Evolutionary conservation across 2,797 vertebrate genomes (phyloP).

Genomic region (Craterocephalus amniculus): DNA sequence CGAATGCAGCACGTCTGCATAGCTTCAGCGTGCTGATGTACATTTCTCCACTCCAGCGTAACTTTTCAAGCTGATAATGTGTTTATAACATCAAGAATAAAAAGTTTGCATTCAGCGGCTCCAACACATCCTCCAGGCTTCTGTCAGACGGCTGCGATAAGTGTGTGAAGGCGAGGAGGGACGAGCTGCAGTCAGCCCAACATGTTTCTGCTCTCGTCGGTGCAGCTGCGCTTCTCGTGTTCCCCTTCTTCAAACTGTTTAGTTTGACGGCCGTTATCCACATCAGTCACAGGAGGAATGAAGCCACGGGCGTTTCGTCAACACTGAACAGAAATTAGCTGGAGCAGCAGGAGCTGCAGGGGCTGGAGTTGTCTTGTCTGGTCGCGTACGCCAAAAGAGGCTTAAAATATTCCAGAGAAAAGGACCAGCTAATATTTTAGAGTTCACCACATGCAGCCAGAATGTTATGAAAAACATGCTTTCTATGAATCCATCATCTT

Average conservation of each 20-base stretch:
- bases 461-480: conserved; percentile 68
- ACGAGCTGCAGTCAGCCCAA: conserved; percentile 36
- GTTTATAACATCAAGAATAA: conserved; percentile 27
- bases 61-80: conserved; percentile 15
- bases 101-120: background rate
- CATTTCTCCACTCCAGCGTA: conserved; percentile 3
- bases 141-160: conserved; percentile 32
- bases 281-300: conserved; percentile 71
- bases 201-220: conserved; percentile 53
- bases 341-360: conserved; percentile 30
- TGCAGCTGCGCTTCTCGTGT: conserved; percentile 73
- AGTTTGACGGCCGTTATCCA: conserved; percentile 63
- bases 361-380: conserved; percentile 58
- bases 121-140: conserved; percentile 28
- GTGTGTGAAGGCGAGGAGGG: conserved; percentile 47
- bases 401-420: conserved; percentile 69
- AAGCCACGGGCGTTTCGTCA: conserved; percentile 56
- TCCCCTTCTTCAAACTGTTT: conserved; percentile 77
- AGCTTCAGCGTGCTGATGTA: background rate
- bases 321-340: conserved; percentile 62
- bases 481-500: conserved; percentile 65
- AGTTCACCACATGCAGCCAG: conserved; percentile 68
- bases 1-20: background rate
- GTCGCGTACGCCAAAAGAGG: conserved; percentile 68
- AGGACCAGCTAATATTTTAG: conserved; percentile 64